A percentile compares a stretch with the other conserved stretches of the same genome.
Evolutionary conservation across 2,888 invertebrate species (phyloP).

Genomic region (Criorhina ranunculi): DNA sequence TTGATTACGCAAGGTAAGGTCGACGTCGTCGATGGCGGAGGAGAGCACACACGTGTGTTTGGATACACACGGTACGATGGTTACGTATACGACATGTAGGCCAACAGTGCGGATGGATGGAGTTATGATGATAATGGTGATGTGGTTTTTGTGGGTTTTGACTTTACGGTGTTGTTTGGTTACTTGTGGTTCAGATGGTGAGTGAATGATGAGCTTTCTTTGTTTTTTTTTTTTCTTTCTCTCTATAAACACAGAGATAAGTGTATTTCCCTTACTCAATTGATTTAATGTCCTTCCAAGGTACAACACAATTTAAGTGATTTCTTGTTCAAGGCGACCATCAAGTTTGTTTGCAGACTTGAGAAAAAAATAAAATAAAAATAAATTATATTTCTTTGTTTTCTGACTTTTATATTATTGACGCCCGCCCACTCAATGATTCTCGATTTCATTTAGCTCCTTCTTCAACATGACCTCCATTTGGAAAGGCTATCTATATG

Average conservation of each 20-base stretch:
- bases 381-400: constrained; percentile 2
- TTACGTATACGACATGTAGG: constrained; percentile 63
- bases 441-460: constrained; percentile 14
- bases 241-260: background rate
- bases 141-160: constrained; percentile 44
- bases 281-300: background rate
- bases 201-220: background rate
- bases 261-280: background rate
- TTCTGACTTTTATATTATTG: constrained; percentile 24
- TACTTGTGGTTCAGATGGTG: background rate
- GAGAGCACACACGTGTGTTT: constrained; percentile 8
- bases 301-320: background rate
- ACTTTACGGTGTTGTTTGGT: constrained; percentile 35
- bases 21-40: constrained; percentile 6
- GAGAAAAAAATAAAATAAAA: constrained; percentile 12
- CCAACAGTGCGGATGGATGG: constrained; percentile 38
- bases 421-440: constrained; percentile 12
- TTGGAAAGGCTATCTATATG: background rate
- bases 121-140: constrained; percentile 51
- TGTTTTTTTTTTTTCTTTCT: background rate
- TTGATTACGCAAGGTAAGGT: constrained; percentile 39
- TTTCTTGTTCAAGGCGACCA: background rate
- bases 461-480: background rate
- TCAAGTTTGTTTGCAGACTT: constrained; percentile 4
- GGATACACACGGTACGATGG: constrained; percentile 3